phyloP scores from a whole-genome alignment of 2,797 vertebrate species.

The Gymnothorax javanicus region DNA sequence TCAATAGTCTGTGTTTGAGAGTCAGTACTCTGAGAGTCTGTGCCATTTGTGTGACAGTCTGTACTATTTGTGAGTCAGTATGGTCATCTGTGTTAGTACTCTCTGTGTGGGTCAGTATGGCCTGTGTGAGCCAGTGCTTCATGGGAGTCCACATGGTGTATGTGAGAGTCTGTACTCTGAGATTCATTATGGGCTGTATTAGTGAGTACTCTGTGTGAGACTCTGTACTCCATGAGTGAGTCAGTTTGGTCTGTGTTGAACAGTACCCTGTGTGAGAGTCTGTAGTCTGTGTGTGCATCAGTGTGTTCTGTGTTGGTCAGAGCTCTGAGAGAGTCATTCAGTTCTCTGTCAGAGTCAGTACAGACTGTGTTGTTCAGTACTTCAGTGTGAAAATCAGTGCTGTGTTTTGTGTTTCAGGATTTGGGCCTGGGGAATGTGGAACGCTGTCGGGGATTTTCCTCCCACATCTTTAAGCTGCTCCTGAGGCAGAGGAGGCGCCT shows the following conservation, averaged over 20 bases:
- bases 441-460: constrained; percentile 88
- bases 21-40: background rate
- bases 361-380: background rate
- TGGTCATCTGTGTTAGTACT: too few relatives aligned
- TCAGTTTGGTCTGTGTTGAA: too few relatives aligned
- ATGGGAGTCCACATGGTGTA: too few relatives aligned
- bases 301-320: too few relatives aligned
- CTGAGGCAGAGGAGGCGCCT: constrained; percentile 82
- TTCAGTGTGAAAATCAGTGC: constrained; percentile 4
- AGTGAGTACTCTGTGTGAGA: constrained; percentile 19
- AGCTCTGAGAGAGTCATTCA: too few relatives aligned
- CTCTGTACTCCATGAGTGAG: background rate
- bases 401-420: constrained; percentile 71
- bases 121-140: constrained; percentile 74
- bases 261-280: constrained; percentile 42
- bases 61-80: constrained; percentile 8
- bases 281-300: constrained; percentile 74
- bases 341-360: constrained; percentile 20
- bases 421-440: constrained; percentile 83
- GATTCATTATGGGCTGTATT: background rate
- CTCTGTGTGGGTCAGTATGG: too few relatives aligned
- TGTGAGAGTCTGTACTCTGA: constrained; percentile 22
- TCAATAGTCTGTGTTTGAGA: too few relatives aligned
- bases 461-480: constrained; percentile 88
- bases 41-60: background rate